Conservation (phyloP, 2,113 vertebrate genomes). For the Hydropotes inermis region DNA sequence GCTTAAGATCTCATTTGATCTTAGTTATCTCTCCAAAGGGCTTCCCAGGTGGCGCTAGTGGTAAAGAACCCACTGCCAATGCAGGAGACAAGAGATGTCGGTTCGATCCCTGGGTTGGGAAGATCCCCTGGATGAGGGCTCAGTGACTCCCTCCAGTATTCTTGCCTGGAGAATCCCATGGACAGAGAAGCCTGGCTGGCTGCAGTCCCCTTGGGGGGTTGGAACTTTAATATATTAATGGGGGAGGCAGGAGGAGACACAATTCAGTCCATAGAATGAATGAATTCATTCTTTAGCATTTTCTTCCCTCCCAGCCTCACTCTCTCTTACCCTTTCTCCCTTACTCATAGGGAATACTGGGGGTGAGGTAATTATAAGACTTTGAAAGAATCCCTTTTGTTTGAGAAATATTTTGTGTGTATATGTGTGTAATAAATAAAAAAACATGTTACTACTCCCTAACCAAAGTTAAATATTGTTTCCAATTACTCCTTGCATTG, state of each 20-base stretch:
- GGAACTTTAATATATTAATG: neutral
- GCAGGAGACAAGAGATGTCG: neutral
- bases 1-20: neutral
- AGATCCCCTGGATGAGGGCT: neutral
- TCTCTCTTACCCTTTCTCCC: neutral
- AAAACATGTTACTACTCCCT: neutral
- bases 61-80: neutral
- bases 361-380: neutral
- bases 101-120: neutral
- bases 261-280: neutral
- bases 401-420: neutral
- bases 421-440: neutral
- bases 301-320: neutral
- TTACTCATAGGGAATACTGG: neutral
- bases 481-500: neutral
- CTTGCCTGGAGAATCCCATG: neutral
- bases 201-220: neutral
- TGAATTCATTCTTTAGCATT: neutral
- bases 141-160: neutral
- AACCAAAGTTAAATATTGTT: conserved; percentile 31
- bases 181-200: neutral
- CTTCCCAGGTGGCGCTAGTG: neutral
- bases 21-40: neutral
- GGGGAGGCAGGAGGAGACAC: neutral
- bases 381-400: neutral